These are phyloP conservation scores for Ceyx melanurus DNA, from an alignment of 2,113 vertebrate species.

Conservation along the genomic window DNA sequence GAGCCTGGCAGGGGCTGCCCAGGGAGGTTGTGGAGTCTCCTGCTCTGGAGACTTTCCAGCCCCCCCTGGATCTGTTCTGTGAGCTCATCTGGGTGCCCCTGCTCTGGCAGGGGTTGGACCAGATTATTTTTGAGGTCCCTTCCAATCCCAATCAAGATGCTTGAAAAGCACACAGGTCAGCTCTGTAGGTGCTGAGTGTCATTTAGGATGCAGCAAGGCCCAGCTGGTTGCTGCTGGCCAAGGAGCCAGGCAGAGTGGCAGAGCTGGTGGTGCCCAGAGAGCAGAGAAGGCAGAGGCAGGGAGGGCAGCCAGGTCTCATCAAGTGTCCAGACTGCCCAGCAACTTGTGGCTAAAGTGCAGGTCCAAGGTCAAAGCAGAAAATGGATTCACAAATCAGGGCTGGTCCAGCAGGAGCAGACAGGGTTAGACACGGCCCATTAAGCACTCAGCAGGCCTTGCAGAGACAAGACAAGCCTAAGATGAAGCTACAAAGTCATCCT, in stretches of 20 bases:
- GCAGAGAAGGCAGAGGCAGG: not conserved
- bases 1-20: no score
- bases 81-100: no score
- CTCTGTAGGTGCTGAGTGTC: not conserved
- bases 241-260: not conserved
- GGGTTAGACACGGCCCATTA: not conserved
- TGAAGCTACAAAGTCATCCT: fast-evolving
- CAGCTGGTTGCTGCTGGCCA: not conserved
- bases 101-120: no score
- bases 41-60: no score
- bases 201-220: not conserved
- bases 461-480: fast-evolving
- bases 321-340: not conserved
- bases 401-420: not conserved
- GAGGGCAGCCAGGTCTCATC: not conserved
- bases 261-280: fast-evolving
- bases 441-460: fast-evolving
- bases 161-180: not conserved
- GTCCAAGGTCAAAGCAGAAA: not conserved
- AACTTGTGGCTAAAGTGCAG: fast-evolving
- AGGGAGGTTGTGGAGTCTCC: no score
- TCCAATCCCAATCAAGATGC: not conserved
- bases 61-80: no score
- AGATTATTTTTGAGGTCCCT: no score
- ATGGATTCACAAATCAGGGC: no score